Evolutionary conservation across 92 coral and sea anemone species (phyloP), one percentile per base, ranked within the genome.

Genomic region (Paramuricea clavata): DNA sequence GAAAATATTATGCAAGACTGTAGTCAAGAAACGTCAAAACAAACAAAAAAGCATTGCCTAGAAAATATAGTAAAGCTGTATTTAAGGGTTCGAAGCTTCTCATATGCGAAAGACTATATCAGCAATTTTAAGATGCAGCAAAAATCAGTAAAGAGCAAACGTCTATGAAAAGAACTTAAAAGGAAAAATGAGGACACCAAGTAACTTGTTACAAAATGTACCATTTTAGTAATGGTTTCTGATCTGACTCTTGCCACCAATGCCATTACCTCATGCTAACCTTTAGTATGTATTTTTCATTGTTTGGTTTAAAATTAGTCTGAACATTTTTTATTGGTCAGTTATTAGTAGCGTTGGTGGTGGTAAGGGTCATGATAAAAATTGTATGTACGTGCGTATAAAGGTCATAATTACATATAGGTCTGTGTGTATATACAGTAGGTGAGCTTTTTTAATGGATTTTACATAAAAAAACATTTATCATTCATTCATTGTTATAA

Each of bases 131-230:
- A 47, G 2, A 47, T 69, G 23, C 41, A 69, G 44, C 16, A 69
- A 69, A 69, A 69, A 69, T 3, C 76, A 28, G 41, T 30, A 34
- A 30, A 19, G 36, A 30, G 76, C 23, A 69, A 69, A 33, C 2
- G 36, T 28, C 76, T 69, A 12, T 11, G 76, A 69, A 61, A 61
- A 61, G 12, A 61, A 61, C 35, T 61, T 25, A 61, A 61, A 61
- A 61, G 69, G 17, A 61, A 6, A 30, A 61, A 19, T 47, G 52
- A 36, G 42, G 42, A 8, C 42, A 36, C 3, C 42, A 36, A 36
- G 42, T 36, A 36, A 36, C 42, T 36, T 36, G 42, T 36, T 36
- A 8, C 52, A 39, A 39, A 39, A 39, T 39, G 10, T 39, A 39
- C 10, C 44, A 39, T 39, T 39, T n/a, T n/a, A n/a, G 44, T 39